Evolutionary conservation across 2,113 vertebrate species (phyloP).

Genomic region (Pterocles burchelli): DNA sequence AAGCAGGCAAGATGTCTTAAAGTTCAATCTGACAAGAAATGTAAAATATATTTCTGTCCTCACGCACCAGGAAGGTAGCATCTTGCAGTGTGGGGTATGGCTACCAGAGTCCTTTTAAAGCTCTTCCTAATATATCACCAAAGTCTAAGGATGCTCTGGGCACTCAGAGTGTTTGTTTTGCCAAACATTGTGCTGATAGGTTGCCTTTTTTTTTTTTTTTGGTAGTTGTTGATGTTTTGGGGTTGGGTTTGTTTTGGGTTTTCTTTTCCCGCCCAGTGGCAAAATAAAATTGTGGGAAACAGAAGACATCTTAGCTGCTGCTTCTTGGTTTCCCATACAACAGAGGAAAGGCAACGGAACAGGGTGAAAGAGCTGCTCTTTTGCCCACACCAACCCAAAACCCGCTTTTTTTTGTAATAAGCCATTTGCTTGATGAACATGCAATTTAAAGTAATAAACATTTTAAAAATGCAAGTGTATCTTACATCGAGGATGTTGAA

Average conservation of each 20-base stretch:
- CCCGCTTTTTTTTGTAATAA: no score
- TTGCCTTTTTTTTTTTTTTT: neutral
- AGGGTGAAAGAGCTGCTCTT: fast-evolving
- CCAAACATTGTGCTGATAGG: fast-evolving
- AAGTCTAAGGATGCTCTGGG: neutral
- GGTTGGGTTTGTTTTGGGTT: neutral
- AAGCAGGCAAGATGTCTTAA: conserved; percentile 75
- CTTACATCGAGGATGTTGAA: neutral
- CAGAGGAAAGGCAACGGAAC: neutral
- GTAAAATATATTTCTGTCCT: conserved; percentile 76
- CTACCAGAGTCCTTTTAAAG: conserved; percentile 14
- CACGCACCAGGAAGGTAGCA: conserved; percentile 54
- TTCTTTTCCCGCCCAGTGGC: neutral
- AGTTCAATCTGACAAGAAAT: conserved; percentile 79
- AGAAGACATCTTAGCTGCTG: neutral
- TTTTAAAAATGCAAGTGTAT: neutral
- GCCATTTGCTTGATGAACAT: neutral
- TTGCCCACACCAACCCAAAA: neutral
- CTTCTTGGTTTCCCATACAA: neutral
- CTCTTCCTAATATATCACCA: neutral
- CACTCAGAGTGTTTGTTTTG: fast-evolving
- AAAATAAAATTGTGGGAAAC: neutral
- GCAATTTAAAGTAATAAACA: neutral
- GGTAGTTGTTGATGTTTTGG: neutral
- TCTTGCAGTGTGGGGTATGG: neutral